Conservation (phyloP, 92 coral and sea anemone genomes). For the Epizoanthus stellaris region DNA sequence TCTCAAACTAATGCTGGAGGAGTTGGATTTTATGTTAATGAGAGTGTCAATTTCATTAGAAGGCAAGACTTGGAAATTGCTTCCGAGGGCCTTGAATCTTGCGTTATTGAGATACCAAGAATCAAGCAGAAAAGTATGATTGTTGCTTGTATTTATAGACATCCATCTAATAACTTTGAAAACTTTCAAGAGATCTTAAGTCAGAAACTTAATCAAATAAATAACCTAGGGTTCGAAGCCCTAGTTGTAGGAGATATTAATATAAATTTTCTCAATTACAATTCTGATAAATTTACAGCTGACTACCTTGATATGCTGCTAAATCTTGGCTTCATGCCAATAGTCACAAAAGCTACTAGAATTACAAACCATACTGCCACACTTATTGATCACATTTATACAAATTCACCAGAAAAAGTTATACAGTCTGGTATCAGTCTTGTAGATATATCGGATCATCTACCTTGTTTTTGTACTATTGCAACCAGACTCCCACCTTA, state of each 20-base stretch:
- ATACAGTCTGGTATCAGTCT: conserved; percentile 2
- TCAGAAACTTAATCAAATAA: neutral
- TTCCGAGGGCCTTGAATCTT: too few species aligned
- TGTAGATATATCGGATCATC: neutral
- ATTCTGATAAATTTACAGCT: neutral
- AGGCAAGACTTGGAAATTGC: too few species aligned
- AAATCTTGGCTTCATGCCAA: conserved; percentile 1
- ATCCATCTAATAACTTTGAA: too few species aligned
- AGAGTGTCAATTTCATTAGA: too few species aligned
- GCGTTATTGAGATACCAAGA: too few species aligned
- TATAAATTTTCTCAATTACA: conserved; percentile 1
- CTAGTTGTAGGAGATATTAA: conserved; percentile 9
- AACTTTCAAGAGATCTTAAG: too few species aligned
- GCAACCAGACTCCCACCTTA: neutral
- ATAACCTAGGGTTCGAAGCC: neutral
- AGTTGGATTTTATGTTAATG: too few species aligned
- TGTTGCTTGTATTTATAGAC: too few species aligned
- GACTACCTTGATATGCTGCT: conserved; percentile 23
- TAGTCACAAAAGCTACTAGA: conserved; percentile 15
- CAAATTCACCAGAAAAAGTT: conserved; percentile 10
- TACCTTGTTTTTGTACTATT: conserved; percentile 2
- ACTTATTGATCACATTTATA: conserved; percentile 21
- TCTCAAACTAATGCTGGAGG: too few species aligned
- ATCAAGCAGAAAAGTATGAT: too few species aligned
- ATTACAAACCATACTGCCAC: conserved; percentile 10